Evolutionary conservation across 2,797 vertebrate species (phyloP).

Genomic region (Rhinatrema bivittatum): DNA sequence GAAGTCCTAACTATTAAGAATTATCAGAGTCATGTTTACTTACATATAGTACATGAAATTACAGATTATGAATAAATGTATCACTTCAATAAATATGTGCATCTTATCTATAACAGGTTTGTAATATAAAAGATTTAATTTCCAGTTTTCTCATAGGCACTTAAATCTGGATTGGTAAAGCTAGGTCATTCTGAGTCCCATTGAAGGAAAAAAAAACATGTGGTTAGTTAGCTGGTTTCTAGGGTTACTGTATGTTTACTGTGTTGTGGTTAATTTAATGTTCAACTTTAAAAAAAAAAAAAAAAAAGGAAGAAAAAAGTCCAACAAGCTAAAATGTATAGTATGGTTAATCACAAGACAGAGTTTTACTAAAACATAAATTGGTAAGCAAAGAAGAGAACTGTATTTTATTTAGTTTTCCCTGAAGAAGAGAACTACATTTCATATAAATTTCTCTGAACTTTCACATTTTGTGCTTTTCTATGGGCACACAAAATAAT

Average conservation of each 20-base stretch:
- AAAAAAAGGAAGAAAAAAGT: too few species aligned
- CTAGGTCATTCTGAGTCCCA: background rate
- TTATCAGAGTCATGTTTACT: too few species aligned
- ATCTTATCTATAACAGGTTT: too few species aligned
- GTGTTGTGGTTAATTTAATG: background rate
- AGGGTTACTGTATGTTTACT: background rate
- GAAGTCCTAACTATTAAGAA: too few species aligned
- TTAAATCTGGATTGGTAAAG: background rate
- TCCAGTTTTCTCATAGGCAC: slow-evolving; percentile 5
- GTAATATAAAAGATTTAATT: background rate
- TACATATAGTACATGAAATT: too few species aligned
- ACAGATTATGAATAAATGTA: too few species aligned
- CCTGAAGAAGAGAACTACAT: too few species aligned
- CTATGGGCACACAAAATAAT: slow-evolving; percentile 18
- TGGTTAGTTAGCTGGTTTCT: background rate
- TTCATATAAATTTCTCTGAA: slow-evolving; percentile 20
- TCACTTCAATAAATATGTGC: too few species aligned
- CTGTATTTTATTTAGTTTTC: too few species aligned
- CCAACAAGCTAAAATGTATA: slow-evolving; percentile 12
- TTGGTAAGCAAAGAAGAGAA: background rate
- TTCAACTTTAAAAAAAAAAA: too few species aligned
- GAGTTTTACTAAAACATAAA: background rate
- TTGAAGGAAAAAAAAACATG: background rate
- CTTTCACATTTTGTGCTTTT: slow-evolving; percentile 23
- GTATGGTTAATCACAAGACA: slow-evolving; percentile 5